Percentiles rank a stretch among this genome's conserved stretches.
These are phyloP conservation scores for Pollicipes pollicipes DNA, from an alignment of 1,140 invertebrate genomes.

Conservation along the genomic window DNA sequence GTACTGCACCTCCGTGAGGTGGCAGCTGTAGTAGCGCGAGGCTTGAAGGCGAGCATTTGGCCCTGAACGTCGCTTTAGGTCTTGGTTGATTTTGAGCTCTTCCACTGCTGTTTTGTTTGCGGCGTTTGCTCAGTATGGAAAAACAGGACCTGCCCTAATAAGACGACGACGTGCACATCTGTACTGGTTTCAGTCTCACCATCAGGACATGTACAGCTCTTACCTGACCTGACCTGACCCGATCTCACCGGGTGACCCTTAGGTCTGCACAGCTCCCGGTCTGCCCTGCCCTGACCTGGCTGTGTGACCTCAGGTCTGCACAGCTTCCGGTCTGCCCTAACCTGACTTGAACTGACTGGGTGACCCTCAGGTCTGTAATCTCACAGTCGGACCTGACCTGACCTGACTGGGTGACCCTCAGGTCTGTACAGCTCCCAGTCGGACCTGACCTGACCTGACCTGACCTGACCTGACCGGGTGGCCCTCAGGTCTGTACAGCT, in stretches of 20 bases:
- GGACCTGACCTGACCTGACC: no score
- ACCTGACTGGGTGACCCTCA: no score
- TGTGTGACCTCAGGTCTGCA: background rate
- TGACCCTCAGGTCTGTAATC: background rate
- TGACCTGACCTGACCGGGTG: background rate
- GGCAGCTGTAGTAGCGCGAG: no score
- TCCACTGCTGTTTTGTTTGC: no score
- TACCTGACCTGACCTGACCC: conserved; percentile 50
- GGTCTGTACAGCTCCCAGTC: no score
- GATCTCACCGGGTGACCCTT: background rate
- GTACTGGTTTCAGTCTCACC: conserved; percentile 26
- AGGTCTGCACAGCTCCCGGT: background rate
- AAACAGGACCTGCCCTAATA: no score
- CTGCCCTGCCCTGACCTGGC: background rate
- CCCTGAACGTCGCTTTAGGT: no score
- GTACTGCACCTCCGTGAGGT: no score
- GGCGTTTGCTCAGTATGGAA: no score
- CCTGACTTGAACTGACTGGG: no score
- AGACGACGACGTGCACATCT: background rate
- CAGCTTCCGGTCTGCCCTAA: background rate
- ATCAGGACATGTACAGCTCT: conserved; percentile 87
- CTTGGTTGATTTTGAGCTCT: no score
- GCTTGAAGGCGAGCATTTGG: no score
- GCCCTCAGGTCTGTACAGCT: background rate
- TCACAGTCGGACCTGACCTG: background rate